Conservation (phyloP, 1,140 invertebrate species). For the Drosophila ercepeae region DNA sequence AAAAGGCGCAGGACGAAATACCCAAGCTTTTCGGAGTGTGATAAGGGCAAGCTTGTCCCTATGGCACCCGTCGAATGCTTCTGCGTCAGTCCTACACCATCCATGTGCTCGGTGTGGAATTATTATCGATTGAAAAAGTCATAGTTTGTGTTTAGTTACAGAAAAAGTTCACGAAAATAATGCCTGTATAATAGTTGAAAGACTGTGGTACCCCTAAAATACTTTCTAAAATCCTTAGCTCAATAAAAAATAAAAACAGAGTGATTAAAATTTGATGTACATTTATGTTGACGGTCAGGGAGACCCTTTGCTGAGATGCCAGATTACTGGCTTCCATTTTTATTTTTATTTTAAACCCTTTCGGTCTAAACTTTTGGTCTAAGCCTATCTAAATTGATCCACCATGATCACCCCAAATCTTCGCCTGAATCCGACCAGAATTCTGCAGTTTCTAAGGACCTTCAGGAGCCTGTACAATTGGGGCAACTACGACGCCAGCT, state of each 20-base stretch:
- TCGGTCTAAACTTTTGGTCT: neutral
- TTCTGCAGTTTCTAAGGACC: neutral
- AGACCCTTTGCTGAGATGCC: neutral
- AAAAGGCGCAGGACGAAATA: slow-evolving; percentile 55
- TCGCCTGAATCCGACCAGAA: neutral
- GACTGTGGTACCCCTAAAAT: neutral
- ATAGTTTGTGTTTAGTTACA: slow-evolving; percentile 2
- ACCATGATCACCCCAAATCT: slow-evolving; percentile 9
- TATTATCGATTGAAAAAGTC: slow-evolving; percentile 58
- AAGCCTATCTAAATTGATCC: neutral
- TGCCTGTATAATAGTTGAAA: neutral
- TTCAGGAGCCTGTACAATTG: slow-evolving; percentile 16
- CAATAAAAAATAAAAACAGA: neutral
- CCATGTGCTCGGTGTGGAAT: slow-evolving; percentile 67
- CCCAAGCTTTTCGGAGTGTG: slow-evolving; percentile 60
- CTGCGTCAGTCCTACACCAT: slow-evolving; percentile 37
- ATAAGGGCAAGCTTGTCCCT: slow-evolving; percentile 27
- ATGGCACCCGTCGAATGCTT: slow-evolving; percentile 52
- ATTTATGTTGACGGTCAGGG: neutral
- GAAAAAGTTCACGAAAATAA: neutral
- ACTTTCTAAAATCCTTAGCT: neutral
- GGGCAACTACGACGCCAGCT: slow-evolving; percentile 40
- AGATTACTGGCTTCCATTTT: neutral
- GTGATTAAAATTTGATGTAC: too few species aligned
- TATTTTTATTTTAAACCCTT: neutral